These are phyloP conservation scores for Lagria hirta DNA, from an alignment of 2,888 invertebrate species.

Conservation along the genomic window DNA sequence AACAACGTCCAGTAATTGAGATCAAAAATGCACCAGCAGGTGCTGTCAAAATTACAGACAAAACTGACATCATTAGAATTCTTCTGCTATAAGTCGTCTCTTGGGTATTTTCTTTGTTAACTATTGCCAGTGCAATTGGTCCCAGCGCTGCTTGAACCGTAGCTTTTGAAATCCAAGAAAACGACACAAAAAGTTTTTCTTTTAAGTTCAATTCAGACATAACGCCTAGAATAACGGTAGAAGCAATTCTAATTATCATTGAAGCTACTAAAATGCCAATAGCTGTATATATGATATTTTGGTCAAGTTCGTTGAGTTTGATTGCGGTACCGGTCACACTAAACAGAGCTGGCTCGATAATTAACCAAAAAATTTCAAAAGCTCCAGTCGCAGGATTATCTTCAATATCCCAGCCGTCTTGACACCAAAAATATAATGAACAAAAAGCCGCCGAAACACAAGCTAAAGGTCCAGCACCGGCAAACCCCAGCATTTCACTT, in stretches of 20 bases:
- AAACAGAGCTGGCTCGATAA: conserved; percentile 93
- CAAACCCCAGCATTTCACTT: conserved; percentile 73
- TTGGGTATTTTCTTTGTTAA: conserved; percentile 48
- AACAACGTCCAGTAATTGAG: conserved; percentile 73
- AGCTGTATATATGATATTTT: conserved; percentile 69
- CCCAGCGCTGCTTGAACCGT: conserved; percentile 93
- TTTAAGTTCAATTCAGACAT: conserved; percentile 81
- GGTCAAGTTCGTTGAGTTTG: conserved; percentile 72
- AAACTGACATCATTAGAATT: conserved; percentile 74
- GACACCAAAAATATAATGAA: conserved; percentile 78
- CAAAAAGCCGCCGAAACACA: conserved; percentile 82
- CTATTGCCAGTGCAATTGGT: conserved; percentile 72
- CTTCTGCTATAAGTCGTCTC: conserved; percentile 65
- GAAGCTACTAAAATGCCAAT: conserved; percentile 69
- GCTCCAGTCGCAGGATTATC: conserved; percentile 85
- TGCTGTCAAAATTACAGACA: conserved; percentile 83
- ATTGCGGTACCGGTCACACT: conserved; percentile 91
- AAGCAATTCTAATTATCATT: conserved; percentile 65
- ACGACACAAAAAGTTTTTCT: conserved; percentile 87
- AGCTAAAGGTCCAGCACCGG: conserved; percentile 78
- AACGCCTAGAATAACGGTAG: conserved; percentile 69
- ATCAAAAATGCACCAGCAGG: conserved; percentile 83
- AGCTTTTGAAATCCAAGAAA: conserved; percentile 95
- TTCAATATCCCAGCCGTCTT: conserved; percentile 82
- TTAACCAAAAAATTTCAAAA: conserved; percentile 93